Percentiles rank a stretch among this genome's conserved stretches.
Evolutionary conservation across 2,113 vertebrate species (phyloP).

Genomic region (Varanus salvator): DNA sequence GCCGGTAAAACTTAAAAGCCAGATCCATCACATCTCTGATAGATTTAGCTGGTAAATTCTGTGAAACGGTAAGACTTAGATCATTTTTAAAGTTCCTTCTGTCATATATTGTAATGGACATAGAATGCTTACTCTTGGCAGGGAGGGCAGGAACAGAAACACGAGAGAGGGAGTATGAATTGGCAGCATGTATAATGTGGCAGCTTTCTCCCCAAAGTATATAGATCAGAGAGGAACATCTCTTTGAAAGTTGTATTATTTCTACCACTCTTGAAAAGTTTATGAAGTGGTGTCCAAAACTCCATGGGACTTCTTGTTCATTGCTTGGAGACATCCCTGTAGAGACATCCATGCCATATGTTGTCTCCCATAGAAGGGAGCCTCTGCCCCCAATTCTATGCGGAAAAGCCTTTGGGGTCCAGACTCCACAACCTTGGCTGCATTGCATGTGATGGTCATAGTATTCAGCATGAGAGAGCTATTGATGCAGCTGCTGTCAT

Average conservation of each 20-base stretch:
- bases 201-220: neutral
- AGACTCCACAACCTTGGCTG: neutral
- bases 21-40: neutral
- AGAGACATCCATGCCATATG: neutral
- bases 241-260: neutral
- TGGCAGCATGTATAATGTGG: neutral
- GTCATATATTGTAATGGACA: neutral
- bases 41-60: neutral
- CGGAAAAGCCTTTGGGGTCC: neutral
- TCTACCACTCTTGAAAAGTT: neutral
- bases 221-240: neutral
- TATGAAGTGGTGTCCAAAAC: neutral
- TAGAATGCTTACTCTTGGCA: neutral
- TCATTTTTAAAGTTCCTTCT: neutral
- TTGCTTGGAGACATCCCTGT: too few relatives aligned
- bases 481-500: neutral
- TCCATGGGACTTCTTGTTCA: neutral
- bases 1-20: neutral
- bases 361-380: neutral
- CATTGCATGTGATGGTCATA: neutral
- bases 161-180: too few relatives aligned
- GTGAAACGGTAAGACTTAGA: neutral
- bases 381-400: neutral
- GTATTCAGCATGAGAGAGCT: neutral
- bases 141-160: neutral